Evolutionary conservation across 2,113 vertebrate species (phyloP).

Genomic region (Echinops telfairi): DNA sequence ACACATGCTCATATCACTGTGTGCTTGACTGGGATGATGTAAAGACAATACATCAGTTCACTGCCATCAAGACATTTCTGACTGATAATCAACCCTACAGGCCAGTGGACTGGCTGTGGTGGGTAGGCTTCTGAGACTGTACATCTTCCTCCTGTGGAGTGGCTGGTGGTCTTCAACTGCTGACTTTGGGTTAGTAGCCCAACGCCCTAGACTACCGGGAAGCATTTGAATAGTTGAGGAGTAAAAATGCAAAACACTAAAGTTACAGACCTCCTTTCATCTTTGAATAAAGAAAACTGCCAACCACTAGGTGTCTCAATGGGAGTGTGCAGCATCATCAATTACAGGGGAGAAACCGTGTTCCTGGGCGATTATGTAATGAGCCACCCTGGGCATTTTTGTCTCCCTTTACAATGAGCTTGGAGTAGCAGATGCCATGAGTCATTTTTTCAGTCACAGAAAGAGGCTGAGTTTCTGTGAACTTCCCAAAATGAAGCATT

Average conservation of each 20-base stretch:
- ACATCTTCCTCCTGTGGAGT: too few species aligned
- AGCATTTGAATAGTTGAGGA: too few species aligned
- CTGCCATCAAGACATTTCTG: too few species aligned
- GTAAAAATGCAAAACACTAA: slow-evolving; percentile 5
- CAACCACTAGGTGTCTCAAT: slow-evolving; percentile 43
- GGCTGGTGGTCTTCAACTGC: too few species aligned
- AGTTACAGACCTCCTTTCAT: not conserved
- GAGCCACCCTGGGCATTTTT: not conserved
- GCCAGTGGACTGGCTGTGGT: too few species aligned
- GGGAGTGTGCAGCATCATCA: not conserved
- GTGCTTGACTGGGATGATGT: too few species aligned
- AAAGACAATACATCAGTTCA: too few species aligned
- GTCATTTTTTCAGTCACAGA: slow-evolving; percentile 35
- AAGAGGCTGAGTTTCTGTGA: not conserved
- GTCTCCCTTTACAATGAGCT: slow-evolving; percentile 11
- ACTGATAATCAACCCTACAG: too few species aligned
- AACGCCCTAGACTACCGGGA: too few species aligned
- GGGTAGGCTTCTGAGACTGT: too few species aligned
- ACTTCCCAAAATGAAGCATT: not conserved
- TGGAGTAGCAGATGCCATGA: not conserved
- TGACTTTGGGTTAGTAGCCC: too few species aligned
- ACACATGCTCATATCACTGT: not conserved
- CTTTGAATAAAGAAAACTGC: not conserved
- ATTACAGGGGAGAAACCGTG: not conserved
- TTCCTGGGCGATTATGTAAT: not conserved